Conservation (phyloP, 2,113 vertebrate species). For the Anseranas semipalmata region DNA sequence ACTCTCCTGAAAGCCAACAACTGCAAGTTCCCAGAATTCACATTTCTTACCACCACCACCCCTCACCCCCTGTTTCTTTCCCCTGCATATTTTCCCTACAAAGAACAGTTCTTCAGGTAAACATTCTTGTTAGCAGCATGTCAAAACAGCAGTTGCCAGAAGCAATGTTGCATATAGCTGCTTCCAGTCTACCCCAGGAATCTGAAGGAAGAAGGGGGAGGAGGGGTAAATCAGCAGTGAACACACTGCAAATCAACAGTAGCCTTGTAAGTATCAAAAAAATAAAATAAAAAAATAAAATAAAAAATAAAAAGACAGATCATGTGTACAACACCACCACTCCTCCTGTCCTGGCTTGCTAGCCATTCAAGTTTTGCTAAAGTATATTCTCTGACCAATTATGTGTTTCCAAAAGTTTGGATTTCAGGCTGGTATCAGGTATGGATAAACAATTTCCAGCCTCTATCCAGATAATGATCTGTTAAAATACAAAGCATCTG, state of each 20-base stretch:
- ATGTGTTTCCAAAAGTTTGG: neutral
- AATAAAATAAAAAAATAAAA: no score
- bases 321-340: neutral
- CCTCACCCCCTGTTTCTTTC: neutral
- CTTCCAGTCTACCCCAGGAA: neutral
- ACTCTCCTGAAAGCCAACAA: neutral
- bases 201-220: neutral
- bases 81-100: neutral
- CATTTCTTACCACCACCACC: neutral
- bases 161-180: neutral
- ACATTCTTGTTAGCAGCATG: neutral
- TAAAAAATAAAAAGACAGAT: neutral
- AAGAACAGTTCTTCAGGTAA: neutral
- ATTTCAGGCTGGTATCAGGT: neutral
- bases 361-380: neutral
- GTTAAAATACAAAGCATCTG: neutral
- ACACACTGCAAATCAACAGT: neutral
- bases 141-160: slow-evolving; percentile 42
- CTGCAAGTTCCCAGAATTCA: neutral
- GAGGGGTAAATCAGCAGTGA: neutral
- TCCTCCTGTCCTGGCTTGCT: neutral
- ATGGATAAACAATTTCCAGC: neutral
- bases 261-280: neutral
- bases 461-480: neutral
- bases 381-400: neutral